These are phyloP conservation scores for Fabriciana adippe DNA, from an alignment of 2,888 invertebrate species.

Conservation along the genomic window DNA sequence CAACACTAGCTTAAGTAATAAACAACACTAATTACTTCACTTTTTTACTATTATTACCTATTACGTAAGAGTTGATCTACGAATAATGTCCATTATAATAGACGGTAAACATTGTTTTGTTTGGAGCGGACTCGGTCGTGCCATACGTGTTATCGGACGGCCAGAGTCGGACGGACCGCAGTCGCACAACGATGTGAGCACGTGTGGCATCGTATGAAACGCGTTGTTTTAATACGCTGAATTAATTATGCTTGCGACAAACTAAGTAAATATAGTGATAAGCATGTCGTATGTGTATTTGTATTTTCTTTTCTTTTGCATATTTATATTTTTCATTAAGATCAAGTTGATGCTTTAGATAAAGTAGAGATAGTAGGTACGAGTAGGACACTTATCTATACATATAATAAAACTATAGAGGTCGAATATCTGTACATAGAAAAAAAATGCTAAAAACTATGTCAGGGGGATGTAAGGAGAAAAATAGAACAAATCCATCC, in stretches of 20 bases:
- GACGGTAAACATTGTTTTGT: constrained; percentile 35
- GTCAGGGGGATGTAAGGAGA: no score
- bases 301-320: no score
- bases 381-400: no score
- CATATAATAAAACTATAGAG: no score
- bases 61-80: constrained; percentile 16
- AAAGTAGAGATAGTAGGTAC: no score
- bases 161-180: constrained; percentile 25
- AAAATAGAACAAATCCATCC: no score
- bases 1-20: neutral
- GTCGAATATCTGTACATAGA: no score
- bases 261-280: constrained; percentile 1
- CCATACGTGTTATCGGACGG: constrained; percentile 40
- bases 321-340: no score
- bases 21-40: constrained; percentile 11
- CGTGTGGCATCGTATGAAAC: constrained; percentile 35
- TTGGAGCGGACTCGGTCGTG: constrained; percentile 29
- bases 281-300: neutral
- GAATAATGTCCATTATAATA: constrained; percentile 22
- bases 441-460: no score
- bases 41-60: constrained; percentile 10
- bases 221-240: constrained; percentile 25
- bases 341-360: no score
- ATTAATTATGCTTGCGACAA: constrained; percentile 11
- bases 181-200: constrained; percentile 30